Conservation (phyloP, 2,797 vertebrate species). For the Sebastes oblongus region DNA sequence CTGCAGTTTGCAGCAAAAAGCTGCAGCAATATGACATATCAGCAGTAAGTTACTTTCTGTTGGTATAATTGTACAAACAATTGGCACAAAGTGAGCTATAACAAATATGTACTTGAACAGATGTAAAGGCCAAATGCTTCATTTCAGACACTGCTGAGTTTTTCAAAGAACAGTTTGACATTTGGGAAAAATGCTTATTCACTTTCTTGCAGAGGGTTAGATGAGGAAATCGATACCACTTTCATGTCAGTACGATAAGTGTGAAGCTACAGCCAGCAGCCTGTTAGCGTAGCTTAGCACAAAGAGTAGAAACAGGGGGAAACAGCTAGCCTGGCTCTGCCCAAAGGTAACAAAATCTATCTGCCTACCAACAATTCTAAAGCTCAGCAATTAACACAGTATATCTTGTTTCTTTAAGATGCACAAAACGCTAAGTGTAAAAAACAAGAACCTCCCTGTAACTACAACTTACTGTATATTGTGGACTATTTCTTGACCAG, state of each 20-base stretch:
- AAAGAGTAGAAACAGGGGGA: background rate
- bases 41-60: background rate
- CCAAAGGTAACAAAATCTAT: background rate
- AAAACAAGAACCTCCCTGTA: background rate
- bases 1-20: constrained; percentile 25
- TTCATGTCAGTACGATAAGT: background rate
- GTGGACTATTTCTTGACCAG: background rate
- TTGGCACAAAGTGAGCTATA: background rate
- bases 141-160: background rate
- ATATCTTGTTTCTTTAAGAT: background rate
- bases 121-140: background rate
- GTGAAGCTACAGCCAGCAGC: background rate
- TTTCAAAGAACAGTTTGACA: background rate
- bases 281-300: background rate
- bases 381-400: too few species aligned
- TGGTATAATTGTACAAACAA: background rate
- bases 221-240: background rate
- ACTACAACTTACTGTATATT: background rate
- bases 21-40: background rate
- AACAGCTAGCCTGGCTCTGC: background rate
- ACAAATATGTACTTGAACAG: background rate
- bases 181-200: background rate
- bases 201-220: background rate
- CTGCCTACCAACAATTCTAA: too few species aligned
- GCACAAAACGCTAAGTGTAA: background rate